A percentile compares a stretch with the other conserved stretches of the same genome.
Conservation (phyloP, 2,113 vertebrate species). For the Myotis lucifugus region DNA sequence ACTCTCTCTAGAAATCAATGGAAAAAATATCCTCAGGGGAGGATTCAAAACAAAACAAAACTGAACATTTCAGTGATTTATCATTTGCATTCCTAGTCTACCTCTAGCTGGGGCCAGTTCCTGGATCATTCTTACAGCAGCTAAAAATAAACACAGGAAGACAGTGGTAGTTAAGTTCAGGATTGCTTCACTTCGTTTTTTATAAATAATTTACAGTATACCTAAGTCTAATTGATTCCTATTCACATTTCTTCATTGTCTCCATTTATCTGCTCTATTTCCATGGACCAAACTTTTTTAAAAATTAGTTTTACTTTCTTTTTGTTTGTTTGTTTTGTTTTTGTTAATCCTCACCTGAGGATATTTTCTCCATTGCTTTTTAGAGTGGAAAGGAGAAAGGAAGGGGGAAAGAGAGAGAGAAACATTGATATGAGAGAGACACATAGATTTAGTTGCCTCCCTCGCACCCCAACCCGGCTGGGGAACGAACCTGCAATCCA, state of each 20-base stretch:
- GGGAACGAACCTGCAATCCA: too few relatives aligned
- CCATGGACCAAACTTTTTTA: not conserved
- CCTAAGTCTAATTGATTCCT: not conserved
- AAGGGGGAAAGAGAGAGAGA: too few relatives aligned
- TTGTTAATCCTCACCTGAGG: too few relatives aligned
- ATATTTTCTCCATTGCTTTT: too few relatives aligned
- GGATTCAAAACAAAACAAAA: too few relatives aligned
- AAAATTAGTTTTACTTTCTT: not conserved
- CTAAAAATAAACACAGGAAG: not conserved
- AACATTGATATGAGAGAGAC: too few relatives aligned
- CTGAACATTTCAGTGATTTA: not conserved
- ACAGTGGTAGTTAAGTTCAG: not conserved
- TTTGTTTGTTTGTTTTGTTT: too few relatives aligned
- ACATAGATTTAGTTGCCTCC: too few relatives aligned
- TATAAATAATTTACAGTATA: not conserved
- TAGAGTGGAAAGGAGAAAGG: too few relatives aligned
- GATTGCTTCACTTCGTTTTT: not conserved
- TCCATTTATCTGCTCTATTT: not conserved
- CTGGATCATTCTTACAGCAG: not conserved
- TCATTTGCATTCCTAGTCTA: not conserved
- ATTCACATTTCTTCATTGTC: not conserved
- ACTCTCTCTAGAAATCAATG: too few relatives aligned
- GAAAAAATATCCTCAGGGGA: too few relatives aligned
- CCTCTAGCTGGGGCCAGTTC: not conserved
- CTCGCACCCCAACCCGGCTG: too few relatives aligned